Evolutionary conservation across 2,797 vertebrate species (phyloP).

Genomic region (Sebastes oblongus): DNA sequence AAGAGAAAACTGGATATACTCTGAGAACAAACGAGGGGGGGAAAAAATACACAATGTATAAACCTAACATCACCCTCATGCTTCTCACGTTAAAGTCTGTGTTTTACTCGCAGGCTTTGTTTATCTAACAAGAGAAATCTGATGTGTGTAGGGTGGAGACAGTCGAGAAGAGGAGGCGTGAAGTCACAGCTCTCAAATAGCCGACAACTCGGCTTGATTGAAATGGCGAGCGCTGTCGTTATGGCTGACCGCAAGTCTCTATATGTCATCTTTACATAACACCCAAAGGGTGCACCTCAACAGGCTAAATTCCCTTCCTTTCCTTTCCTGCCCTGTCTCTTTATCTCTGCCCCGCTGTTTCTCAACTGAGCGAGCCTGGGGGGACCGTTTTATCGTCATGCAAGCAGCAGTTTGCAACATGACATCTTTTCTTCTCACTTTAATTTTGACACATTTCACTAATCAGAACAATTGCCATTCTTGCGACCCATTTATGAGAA

Average conservation of each 20-base stretch:
- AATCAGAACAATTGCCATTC: not conserved
- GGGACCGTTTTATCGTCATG: not conserved
- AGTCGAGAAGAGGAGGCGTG: constrained; percentile 1
- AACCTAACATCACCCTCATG: not conserved
- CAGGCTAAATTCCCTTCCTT: constrained; percentile 15
- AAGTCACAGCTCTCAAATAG: constrained; percentile 47
- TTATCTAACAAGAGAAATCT: constrained; percentile 4
- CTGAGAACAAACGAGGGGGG: not conserved
- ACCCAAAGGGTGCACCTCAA: not conserved
- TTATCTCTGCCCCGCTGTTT: not conserved
- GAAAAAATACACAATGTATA: not conserved
- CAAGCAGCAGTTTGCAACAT: not conserved
- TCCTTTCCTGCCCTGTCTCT: constrained; percentile 3
- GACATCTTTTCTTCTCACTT: not conserved
- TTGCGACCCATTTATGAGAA: not conserved
- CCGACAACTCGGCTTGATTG: constrained; percentile 36
- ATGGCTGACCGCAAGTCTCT: constrained; percentile 37
- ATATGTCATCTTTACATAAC: constrained; percentile 66
- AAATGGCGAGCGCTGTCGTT: constrained; percentile 34
- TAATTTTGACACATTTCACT: not conserved
- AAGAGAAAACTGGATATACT: not conserved
- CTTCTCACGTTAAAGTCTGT: not conserved
- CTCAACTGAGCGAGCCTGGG: not conserved
- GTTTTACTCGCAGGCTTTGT: not conserved
- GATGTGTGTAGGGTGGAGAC: not conserved